Conservation (phyloP, 2,888 invertebrate genomes). For the Harpalus rubripes region DNA sequence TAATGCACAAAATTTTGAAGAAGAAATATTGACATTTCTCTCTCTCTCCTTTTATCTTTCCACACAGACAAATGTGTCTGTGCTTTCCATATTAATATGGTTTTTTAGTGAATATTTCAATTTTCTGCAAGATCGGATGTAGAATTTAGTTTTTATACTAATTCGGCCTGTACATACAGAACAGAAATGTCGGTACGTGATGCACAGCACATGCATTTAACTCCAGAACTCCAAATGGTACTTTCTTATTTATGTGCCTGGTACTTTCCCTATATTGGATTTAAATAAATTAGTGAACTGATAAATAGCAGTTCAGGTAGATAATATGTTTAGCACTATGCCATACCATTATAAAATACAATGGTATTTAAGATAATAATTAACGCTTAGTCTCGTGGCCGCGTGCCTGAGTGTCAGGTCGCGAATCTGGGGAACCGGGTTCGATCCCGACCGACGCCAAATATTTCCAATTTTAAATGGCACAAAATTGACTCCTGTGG, state of each 20-base stretch:
- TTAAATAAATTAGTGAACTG: neutral
- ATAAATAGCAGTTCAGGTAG: too few relatives aligned
- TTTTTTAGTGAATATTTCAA: conserved; percentile 21
- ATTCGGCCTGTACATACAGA: neutral
- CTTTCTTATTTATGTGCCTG: neutral
- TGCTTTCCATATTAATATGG: neutral
- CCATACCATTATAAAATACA: too few relatives aligned
- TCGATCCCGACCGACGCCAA: too few relatives aligned
- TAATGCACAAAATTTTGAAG: neutral
- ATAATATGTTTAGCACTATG: too few relatives aligned
- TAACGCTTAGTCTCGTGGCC: too few relatives aligned
- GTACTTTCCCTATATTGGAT: neutral
- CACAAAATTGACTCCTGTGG: too few relatives aligned
- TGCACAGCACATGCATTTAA: neutral
- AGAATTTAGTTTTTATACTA: neutral
- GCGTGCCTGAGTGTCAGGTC: too few relatives aligned
- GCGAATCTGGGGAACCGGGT: too few relatives aligned
- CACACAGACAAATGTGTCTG: too few relatives aligned
- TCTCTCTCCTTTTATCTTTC: too few relatives aligned
- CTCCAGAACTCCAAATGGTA: neutral
- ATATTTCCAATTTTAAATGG: too few relatives aligned
- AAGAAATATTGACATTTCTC: conserved; percentile 21
- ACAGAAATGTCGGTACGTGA: neutral
- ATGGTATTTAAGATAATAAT: too few relatives aligned
- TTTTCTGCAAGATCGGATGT: conserved; percentile 17